Percentiles rank a stretch among this genome's conserved stretches.
Evolutionary conservation across 2,113 vertebrate species (phyloP).

Genomic region (Rhinoptilus africanus): DNA sequence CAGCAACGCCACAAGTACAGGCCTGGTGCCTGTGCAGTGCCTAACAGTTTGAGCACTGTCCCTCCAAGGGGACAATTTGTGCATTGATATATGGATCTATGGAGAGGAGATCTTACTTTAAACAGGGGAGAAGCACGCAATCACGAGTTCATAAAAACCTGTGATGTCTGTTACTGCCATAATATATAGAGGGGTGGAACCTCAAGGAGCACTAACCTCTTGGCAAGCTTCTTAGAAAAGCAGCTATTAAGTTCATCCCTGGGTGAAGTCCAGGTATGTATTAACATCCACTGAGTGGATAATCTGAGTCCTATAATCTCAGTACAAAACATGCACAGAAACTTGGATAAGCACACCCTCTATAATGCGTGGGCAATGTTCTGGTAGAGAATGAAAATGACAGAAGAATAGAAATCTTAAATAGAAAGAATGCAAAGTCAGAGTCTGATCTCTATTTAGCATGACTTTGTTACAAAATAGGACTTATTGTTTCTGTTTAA

Average conservation of each 20-base stretch:
- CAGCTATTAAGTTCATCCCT: not conserved
- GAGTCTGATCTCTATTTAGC: not conserved
- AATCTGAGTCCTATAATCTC: not conserved
- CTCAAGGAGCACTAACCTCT: not conserved
- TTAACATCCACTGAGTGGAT: not conserved
- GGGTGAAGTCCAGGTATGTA: not conserved
- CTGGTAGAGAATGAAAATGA: not conserved
- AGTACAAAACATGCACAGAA: not conserved
- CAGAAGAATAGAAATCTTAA: not conserved
- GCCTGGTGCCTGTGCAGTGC: not conserved
- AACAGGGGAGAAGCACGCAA: not conserved
- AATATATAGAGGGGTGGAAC: not conserved
- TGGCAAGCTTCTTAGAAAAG: not conserved
- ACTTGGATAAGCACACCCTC: not conserved
- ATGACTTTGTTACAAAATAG: not conserved
- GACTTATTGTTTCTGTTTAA: not conserved
- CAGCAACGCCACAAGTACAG: not conserved
- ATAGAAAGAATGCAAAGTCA: not conserved
- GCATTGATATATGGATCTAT: not conserved
- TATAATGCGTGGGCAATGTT: not conserved
- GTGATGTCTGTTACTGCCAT: not conserved
- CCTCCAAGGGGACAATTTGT: not conserved
- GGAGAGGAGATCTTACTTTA: not conserved
- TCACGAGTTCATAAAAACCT: not conserved
- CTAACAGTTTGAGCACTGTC: not conserved